Percentiles rank a stretch among this genome's conserved stretches.
These are phyloP conservation scores for Macrotus californicus DNA, from an alignment of 2,113 vertebrate species.

Conservation along the genomic window DNA sequence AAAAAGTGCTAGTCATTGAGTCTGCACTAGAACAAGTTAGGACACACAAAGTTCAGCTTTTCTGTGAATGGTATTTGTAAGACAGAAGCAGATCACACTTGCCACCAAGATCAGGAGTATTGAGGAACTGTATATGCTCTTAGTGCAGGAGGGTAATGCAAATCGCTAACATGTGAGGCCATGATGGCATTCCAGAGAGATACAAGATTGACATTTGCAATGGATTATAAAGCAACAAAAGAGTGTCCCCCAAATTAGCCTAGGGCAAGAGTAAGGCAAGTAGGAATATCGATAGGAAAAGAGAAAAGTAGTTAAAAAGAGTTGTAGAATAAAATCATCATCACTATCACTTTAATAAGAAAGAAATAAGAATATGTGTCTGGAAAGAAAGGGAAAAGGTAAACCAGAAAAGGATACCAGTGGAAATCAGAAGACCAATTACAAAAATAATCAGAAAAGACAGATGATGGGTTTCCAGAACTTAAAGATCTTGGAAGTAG, in stretches of 20 bases:
- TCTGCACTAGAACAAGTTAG: not conserved
- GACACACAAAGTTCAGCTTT: not conserved
- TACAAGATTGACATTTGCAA: not conserved
- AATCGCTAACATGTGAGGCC: not conserved
- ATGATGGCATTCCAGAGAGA: not conserved
- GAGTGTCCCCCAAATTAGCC: not conserved
- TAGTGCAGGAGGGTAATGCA: not conserved
- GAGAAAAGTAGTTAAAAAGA: not conserved
- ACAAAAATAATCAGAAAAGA: not conserved
- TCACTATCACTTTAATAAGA: not conserved
- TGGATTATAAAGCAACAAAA: not conserved
- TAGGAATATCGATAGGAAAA: not conserved
- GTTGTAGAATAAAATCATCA: not conserved
- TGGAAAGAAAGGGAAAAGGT: not conserved
- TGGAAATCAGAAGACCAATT: not conserved
- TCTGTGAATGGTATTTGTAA: not conserved
- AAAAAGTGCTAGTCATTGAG: conserved; percentile 10
- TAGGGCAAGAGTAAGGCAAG: not conserved
- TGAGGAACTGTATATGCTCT: not conserved
- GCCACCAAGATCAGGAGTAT: not conserved
- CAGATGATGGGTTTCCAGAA: not conserved
- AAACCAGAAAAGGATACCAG: not conserved
- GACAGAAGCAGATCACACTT: not conserved
- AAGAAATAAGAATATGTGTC: not conserved
- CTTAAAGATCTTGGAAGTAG: not conserved